Evolutionary conservation across 1,140 invertebrate genomes (phyloP), one percentile per base, ranked within the genome.

Genomic region (Drosophila nigromelanica): DNA sequence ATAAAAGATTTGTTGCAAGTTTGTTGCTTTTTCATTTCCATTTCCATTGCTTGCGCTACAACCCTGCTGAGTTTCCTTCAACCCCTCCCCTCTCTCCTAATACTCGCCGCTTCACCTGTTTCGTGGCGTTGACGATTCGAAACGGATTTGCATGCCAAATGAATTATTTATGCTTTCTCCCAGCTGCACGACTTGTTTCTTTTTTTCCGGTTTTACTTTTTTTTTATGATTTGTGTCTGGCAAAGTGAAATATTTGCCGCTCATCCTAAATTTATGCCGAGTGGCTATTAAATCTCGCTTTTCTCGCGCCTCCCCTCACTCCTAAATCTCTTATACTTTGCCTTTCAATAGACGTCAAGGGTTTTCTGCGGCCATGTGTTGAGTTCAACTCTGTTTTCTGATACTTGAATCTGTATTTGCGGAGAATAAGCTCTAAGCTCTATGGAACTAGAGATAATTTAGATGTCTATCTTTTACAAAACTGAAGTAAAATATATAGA

Each of bases 221-320:
- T 83, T 76, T 73, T 55, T 69, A 48, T 59, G 59, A 42, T 50
- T 68, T 55, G 21, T 35, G 42, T 50, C 54, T n/a, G 51, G 64
- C 71, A 80, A 79, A 76, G 62, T 79, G 71, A 78, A 89, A 80
- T 80, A 83, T 82, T 83, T 89, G 40, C 63, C 37, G 83, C 80
- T 89, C 86, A 80, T 85, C 75, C 80, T 75, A 75, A 89, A 89
- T 89, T 89, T 89, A 89, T 89, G 85, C 85, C 85, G 83, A 89
- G 85, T 89, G 85, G 78, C 80, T 89, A 89, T 89, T 89, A 89
- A 89, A 85, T 78, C 72, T 78, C 58, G 45, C 68, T 72, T 76
- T 64, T 76, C 68, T 43, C 67, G 69, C 81, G 55, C 63, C 83
- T 77, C 64, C 63, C 66, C 50, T 52, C 47, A 52, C 21, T 27